Percentiles rank a stretch among this genome's conserved stretches.
Evolutionary conservation across 37 sponge, comb jelly and placozoan genomes (phyloP).

Genomic region (Lycopodina hypogea): DNA sequence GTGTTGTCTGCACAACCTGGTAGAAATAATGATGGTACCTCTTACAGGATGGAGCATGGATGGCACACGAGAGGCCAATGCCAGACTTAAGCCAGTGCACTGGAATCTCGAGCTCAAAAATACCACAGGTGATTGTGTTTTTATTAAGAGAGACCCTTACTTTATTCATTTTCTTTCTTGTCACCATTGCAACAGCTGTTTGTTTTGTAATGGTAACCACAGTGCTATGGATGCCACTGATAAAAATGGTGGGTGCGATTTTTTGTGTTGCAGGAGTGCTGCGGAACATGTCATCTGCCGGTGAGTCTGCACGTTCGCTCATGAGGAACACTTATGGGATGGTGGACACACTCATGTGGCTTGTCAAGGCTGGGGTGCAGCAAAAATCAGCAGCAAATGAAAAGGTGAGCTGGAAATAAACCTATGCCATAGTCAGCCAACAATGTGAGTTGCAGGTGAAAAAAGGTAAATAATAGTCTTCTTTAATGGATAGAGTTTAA

Average conservation of each 20-base stretch:
- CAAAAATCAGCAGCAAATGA: constrained; percentile 67
- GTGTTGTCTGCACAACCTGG: constrained; percentile 49
- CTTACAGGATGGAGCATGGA: constrained; percentile 54
- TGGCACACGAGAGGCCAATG: constrained; percentile 22
- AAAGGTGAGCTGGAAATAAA: constrained; percentile 47
- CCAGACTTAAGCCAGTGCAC: constrained; percentile 28
- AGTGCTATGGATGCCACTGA: background rate
- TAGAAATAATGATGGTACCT: constrained; percentile 53
- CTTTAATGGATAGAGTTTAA: too few species aligned
- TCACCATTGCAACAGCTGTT: background rate
- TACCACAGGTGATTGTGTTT: constrained; percentile 41
- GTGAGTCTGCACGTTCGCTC: constrained; percentile 61
- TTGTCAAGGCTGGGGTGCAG: constrained; percentile 67
- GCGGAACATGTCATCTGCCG: constrained; percentile 88
- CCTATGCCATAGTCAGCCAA: too few species aligned
- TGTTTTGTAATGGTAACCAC: background rate
- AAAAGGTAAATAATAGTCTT: too few species aligned
- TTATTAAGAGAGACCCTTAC: background rate
- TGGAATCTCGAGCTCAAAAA: constrained; percentile 77
- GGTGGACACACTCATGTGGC: constrained; percentile 83
- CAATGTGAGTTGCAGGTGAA: too few species aligned
- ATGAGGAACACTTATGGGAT: constrained; percentile 58
- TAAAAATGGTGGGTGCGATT: too few species aligned
- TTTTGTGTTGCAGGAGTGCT: constrained; percentile 30
- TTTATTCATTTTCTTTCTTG: background rate